These are phyloP conservation scores for Balaeniceps rex DNA, from an alignment of 2,113 vertebrate species.

Conservation along the genomic window DNA sequence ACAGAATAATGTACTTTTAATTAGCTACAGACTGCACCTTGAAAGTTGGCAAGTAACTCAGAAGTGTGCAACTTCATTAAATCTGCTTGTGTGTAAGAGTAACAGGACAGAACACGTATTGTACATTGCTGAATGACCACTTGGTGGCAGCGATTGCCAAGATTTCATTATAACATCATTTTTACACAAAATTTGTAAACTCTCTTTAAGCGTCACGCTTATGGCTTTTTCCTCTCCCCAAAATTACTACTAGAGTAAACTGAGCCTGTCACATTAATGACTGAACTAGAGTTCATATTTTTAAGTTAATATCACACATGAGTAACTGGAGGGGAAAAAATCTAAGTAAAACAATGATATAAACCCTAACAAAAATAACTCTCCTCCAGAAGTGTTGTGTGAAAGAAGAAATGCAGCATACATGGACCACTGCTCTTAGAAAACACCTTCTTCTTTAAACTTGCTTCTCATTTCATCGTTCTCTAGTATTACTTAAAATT, in stretches of 20 bases:
- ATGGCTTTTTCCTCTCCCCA: background rate
- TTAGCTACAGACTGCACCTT: background rate
- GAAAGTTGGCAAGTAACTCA: background rate
- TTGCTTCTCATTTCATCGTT: background rate
- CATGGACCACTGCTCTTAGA: background rate
- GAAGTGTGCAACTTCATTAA: background rate
- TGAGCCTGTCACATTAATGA: background rate
- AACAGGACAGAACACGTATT: background rate
- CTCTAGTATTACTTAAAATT: background rate
- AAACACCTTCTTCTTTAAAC: background rate
- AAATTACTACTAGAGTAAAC: background rate
- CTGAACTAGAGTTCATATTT: background rate
- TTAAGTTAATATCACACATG: background rate
- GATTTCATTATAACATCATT: background rate
- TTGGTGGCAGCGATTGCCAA: constrained; percentile 60
- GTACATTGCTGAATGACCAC: constrained; percentile 28
- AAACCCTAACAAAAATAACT: background rate
- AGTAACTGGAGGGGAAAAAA: background rate
- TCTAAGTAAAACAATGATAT: background rate
- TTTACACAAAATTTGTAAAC: background rate
- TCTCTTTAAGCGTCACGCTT: background rate
- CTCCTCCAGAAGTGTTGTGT: background rate
- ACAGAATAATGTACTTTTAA: background rate
- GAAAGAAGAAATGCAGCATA: background rate
- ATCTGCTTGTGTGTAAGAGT: background rate